Percentiles rank a stretch among this genome's conserved stretches.
Conservation (phyloP, 2,113 vertebrate species). For the Empidonax alnorum region DNA sequence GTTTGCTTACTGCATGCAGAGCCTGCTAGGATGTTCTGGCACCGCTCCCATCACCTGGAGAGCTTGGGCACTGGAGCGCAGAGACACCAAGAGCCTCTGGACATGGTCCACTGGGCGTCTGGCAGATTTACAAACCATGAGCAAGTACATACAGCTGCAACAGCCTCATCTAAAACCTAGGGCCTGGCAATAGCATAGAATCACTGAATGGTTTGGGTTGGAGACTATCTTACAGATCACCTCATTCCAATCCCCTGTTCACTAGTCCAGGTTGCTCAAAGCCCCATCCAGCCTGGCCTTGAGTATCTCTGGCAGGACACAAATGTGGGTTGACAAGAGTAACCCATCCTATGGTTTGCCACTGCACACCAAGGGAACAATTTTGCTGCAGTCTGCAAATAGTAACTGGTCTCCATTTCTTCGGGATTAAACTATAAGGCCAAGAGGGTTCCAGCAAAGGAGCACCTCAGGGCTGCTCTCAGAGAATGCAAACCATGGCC, state of each 20-base stretch:
- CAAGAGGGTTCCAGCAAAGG: not conserved
- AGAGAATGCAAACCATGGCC: fast-evolving
- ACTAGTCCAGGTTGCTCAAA: not conserved
- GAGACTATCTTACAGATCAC: not conserved
- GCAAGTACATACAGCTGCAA: not conserved
- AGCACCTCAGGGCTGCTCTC: not conserved
- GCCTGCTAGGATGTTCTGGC: not conserved
- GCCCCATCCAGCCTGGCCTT: not conserved
- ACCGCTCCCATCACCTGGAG: not conserved
- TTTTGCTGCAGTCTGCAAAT: not conserved
- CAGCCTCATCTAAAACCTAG: not conserved
- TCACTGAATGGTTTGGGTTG: not conserved
- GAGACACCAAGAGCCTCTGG: not conserved
- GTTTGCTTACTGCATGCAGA: not conserved
- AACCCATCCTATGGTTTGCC: not conserved
- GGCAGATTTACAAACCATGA: not conserved
- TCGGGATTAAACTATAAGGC: not conserved
- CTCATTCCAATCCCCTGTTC: not conserved
- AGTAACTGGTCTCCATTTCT: not conserved
- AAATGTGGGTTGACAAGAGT: not conserved
- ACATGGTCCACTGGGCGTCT: not conserved
- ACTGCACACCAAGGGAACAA: not conserved
- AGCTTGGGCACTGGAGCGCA: not conserved
- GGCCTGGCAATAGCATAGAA: not conserved
- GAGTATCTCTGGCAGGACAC: not conserved